phyloP scores from a whole-genome alignment of 2,113 vertebrate genomes.

The Prochilodus magdalenae region DNA sequence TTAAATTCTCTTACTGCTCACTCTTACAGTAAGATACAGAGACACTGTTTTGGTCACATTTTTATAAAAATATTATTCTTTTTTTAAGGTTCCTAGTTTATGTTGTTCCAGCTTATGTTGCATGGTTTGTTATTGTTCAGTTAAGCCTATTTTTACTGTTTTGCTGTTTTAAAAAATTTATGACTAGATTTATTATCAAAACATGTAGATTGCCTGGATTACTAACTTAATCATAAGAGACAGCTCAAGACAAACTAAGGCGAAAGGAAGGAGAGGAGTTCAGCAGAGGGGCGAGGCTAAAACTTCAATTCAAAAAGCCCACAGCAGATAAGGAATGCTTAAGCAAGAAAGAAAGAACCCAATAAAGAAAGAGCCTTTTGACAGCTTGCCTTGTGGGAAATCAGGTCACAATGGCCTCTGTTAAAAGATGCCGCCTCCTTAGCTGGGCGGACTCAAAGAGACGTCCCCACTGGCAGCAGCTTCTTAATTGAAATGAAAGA shows the following conservation, averaged over 20 bases:
- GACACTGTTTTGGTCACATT: too few species aligned
- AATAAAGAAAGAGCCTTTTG: slow-evolving; percentile 53
- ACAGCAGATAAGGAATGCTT: not conserved
- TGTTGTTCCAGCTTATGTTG: too few species aligned
- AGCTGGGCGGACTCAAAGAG: slow-evolving; percentile 59
- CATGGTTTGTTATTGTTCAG: not conserved
- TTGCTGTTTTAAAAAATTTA: not conserved
- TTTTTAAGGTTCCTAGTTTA: too few species aligned
- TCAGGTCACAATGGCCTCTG: slow-evolving; percentile 55
- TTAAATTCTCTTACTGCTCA: too few species aligned
- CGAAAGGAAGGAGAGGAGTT: not conserved
- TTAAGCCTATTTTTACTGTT: too few species aligned
- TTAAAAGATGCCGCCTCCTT: slow-evolving; percentile 9
- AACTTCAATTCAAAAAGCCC: not conserved
- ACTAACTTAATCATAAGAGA: too few species aligned
- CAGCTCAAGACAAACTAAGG: not conserved
- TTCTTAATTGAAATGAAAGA: slow-evolving; percentile 50
- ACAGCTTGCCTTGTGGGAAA: slow-evolving; percentile 69
- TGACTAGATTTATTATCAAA: not conserved
- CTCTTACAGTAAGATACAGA: too few species aligned
- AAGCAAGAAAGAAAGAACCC: slow-evolving; percentile 27
- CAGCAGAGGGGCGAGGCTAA: not conserved
- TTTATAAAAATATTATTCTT: too few species aligned
- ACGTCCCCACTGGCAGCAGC: slow-evolving; percentile 56
- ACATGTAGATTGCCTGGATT: too few species aligned